Evolutionary conservation across 2,797 vertebrate species (phyloP), one percentile per base, ranked within the genome.

Genomic region (Lophius americanus): DNA sequence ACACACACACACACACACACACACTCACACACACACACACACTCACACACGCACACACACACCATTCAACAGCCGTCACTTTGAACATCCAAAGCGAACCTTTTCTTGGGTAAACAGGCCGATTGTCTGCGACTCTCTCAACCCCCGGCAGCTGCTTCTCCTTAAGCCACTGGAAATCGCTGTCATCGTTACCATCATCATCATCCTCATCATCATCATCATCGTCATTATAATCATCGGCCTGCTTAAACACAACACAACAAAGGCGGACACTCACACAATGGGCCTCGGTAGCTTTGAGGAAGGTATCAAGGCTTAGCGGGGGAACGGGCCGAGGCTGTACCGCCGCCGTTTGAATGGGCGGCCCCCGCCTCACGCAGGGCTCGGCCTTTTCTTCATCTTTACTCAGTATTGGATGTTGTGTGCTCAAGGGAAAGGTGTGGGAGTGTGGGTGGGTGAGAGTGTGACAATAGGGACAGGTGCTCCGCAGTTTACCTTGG

Each of bases 361-460:
- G 83, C 82, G 67, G 87, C 91, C 87, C 90, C 88, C 91, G 82
- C 83, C 83, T 85, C 88, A 84, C 73, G 89, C 82, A 82, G 90
- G 92, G 87, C 73, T 85, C 79, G 91, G 91, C 88, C 89, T 64
- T 88, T 93, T 91, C 92, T 93, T 88, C 86, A 88, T 92, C 92
- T 95, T 94, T 94, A 83, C 94, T 94, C 93, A 92, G 90, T 92
- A 87, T 94, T 92, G 92, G 93, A 87, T 93, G 92, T 94, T 93
- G 93, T 94, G 91, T 94, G 93, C 90, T 93, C 91, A 92, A 86
- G 82, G 84, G 83, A 90, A 90, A 90, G 86, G 86, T 91, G 89
- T 91, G 87, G 38, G 86, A 82, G 76, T 75, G 85, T 83, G 78
- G 78, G 83, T 82, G 87, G 78, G 84, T 78, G 86, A 73, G 82